phyloP scores from a whole-genome alignment of 2,888 invertebrate species.

The Drosophila borborema region DNA sequence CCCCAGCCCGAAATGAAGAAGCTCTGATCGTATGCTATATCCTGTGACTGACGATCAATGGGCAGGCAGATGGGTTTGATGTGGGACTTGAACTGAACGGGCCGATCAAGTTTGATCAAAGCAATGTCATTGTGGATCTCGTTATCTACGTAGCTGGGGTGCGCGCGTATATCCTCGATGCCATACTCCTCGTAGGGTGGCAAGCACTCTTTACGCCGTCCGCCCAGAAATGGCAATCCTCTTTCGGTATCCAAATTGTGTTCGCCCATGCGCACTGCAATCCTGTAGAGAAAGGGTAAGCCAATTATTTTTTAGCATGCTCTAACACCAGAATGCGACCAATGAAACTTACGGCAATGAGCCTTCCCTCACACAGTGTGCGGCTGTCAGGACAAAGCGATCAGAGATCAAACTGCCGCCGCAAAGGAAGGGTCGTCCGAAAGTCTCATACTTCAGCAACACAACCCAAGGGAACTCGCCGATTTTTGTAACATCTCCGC shows the following conservation, averaged over 20 bases:
- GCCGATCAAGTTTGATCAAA: conserved; percentile 85
- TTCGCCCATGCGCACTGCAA: conserved; percentile 85
- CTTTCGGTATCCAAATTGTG: conserved; percentile 74
- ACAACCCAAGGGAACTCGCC: conserved; percentile 92
- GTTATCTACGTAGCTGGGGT: conserved; percentile 86
- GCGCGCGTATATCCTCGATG: conserved; percentile 84
- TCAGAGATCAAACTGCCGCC: conserved; percentile 81
- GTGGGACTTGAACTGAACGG: conserved; percentile 63
- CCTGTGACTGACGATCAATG: conserved; percentile 53
- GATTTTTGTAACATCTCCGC: conserved; percentile 87
- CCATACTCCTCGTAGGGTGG: conserved; percentile 84
- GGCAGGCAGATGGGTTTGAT: conserved; percentile 82
- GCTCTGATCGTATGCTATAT: conserved; percentile 39
- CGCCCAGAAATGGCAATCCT: conserved; percentile 78
- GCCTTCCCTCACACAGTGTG: conserved; percentile 74
- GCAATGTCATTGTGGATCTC: conserved; percentile 87
- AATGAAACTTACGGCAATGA: conserved; percentile 60
- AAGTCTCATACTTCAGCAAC: conserved; percentile 87
- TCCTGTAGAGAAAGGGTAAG: conserved; percentile 48
- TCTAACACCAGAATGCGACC: neutral
- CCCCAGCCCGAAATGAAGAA: conserved; percentile 82
- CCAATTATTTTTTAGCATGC: neutral
- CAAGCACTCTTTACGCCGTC: conserved; percentile 75
- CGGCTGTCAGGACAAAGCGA: conserved; percentile 81
- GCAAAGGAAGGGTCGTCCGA: conserved; percentile 79